Evolutionary conservation across 2,113 vertebrate species (phyloP).

Genomic region (Pandion haliaetus): DNA sequence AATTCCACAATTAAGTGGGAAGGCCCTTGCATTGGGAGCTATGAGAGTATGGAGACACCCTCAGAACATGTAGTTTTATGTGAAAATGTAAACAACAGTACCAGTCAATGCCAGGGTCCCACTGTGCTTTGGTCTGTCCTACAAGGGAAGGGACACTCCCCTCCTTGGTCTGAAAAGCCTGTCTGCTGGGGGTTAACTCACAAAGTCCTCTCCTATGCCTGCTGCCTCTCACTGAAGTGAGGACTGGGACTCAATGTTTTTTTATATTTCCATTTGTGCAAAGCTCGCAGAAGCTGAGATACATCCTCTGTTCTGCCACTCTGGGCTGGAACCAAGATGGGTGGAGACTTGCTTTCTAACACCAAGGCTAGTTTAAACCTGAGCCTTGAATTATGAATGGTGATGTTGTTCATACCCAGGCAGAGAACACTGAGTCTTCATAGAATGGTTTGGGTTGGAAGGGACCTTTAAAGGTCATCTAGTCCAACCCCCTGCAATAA

Average conservation of each 20-base stretch:
- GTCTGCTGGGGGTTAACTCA: not conserved
- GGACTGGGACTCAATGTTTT: not conserved
- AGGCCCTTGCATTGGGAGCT: not conserved
- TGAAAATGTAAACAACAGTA: not conserved
- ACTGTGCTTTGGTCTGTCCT: not conserved
- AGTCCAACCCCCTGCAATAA: not conserved
- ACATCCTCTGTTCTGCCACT: not conserved
- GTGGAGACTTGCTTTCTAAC: not conserved
- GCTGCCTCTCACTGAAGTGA: not conserved
- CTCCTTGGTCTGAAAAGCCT: not conserved
- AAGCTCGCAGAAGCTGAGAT: not conserved
- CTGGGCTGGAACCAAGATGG: not conserved
- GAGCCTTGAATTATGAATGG: not conserved
- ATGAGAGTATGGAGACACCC: not conserved
- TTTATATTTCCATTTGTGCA: not conserved
- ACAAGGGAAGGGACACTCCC: not conserved
- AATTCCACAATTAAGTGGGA: not conserved
- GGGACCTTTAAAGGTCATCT: not conserved
- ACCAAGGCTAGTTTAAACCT: not conserved
- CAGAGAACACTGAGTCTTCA: not conserved
- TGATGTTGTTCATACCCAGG: accelerated
- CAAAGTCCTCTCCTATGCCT: not conserved
- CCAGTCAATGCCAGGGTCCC: not conserved
- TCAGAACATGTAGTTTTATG: not conserved
- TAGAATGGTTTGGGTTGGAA: not conserved